Evolutionary conservation across 2,888 invertebrate species (phyloP).

Genomic region (Melinaea marsaeus): DNA sequence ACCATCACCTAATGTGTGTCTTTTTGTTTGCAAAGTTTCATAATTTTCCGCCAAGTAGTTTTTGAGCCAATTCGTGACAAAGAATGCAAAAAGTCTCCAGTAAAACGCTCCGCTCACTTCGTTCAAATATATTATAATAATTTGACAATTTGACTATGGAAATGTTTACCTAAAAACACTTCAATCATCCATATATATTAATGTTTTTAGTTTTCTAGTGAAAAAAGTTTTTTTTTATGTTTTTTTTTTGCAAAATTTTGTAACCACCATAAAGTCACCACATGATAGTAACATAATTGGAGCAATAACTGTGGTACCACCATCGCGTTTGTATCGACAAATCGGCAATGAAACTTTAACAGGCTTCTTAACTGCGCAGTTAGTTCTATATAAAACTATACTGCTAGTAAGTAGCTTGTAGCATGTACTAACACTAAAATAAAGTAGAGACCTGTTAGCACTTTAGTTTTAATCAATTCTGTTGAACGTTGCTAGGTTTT

Average conservation of each 20-base stretch:
- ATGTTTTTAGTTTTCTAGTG: too few species aligned
- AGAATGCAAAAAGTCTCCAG: too few species aligned
- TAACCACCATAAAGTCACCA: conserved; percentile 19
- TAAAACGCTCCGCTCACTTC: too few species aligned
- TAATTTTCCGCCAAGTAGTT: too few species aligned
- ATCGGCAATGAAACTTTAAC: conserved; percentile 34
- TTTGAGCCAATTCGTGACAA: too few species aligned
- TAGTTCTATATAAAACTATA: conserved; percentile 37
- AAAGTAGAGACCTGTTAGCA: conserved; percentile 2
- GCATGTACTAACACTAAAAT: conserved; percentile 2
- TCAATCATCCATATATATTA: too few species aligned
- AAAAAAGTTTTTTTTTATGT: too few species aligned
- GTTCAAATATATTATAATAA: too few species aligned
- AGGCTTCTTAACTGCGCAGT: conserved; percentile 36
- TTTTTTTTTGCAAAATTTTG: neutral
- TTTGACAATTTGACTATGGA: too few species aligned
- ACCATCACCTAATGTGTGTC: too few species aligned
- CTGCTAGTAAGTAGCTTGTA: conserved; percentile 20
- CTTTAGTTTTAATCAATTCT: conserved; percentile 2
- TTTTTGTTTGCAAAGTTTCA: too few species aligned
- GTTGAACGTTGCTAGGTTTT: neutral
- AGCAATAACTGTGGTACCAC: conserved; percentile 13
- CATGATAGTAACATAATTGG: conserved; percentile 20
- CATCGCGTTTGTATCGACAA: conserved; percentile 10
- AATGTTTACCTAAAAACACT: too few species aligned